Conservation (phyloP, 2,113 vertebrate species). For the Myiagra hebetior region DNA sequence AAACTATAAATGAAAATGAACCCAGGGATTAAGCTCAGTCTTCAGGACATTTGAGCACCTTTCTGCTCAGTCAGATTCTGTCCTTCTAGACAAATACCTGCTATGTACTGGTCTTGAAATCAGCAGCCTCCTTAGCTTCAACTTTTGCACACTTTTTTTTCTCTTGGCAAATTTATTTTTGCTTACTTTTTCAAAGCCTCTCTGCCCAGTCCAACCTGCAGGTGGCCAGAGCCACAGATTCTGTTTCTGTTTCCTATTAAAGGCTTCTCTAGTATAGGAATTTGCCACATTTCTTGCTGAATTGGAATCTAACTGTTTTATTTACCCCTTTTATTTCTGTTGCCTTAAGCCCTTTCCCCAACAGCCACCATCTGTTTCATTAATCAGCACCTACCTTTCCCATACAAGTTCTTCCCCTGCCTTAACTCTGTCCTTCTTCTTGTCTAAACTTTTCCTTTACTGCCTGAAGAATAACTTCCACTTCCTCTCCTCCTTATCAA, state of each 20-base stretch:
- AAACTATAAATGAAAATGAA: neutral
- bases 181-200: neutral
- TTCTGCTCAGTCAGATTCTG: neutral
- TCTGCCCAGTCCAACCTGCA: neutral
- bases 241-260: neutral
- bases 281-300: neutral
- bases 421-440: neutral
- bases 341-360: neutral
- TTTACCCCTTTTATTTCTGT: neutral
- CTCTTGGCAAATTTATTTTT: neutral
- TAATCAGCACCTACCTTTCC: neutral
- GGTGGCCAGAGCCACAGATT: neutral
- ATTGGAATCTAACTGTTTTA: neutral
- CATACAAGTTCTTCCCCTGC: neutral
- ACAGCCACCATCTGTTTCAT: neutral
- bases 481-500: slow-evolving; percentile 39
- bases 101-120: neutral
- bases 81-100: neutral
- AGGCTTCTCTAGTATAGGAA: neutral
- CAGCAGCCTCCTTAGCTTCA: neutral
- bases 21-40: neutral
- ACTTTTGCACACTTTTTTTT: neutral
- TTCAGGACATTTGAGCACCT: neutral
- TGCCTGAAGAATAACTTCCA: slow-evolving; percentile 47
- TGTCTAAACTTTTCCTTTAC: slow-evolving; percentile 34